These are phyloP conservation scores for Eucera pruinosa DNA, from an alignment of 2,888 invertebrate species.

Conservation along the genomic window DNA sequence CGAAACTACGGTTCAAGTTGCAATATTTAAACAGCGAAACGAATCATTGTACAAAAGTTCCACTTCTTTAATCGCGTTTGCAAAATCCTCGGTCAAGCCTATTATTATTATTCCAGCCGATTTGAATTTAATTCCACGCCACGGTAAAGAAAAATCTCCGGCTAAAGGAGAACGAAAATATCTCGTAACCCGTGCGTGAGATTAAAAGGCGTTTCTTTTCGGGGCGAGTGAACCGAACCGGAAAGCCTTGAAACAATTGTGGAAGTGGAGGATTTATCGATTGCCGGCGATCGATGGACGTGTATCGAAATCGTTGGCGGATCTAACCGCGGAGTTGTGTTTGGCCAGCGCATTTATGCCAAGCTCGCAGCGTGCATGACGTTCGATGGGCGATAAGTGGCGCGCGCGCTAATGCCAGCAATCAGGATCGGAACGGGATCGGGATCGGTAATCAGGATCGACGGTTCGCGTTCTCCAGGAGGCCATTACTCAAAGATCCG, in stretches of 20 bases:
- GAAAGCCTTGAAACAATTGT: constrained; percentile 38
- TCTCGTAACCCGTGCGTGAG: constrained; percentile 15
- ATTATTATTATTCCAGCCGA: no score
- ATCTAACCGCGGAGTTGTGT: constrained; percentile 34
- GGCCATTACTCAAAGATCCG: constrained; percentile 63
- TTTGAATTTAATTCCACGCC: no score
- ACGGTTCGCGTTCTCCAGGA: constrained; percentile 32
- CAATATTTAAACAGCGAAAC: no score
- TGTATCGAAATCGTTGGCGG: constrained; percentile 46
- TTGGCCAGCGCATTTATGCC: constrained; percentile 58
- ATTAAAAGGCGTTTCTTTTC: constrained; percentile 13
- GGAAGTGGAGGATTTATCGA: constrained; percentile 13
- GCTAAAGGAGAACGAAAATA: neutral
- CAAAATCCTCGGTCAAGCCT: no score
- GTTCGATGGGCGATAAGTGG: constrained; percentile 60
- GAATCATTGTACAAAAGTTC: no score
- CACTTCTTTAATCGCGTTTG: no score
- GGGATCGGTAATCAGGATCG: constrained; percentile 60
- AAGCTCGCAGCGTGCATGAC: constrained; percentile 50
- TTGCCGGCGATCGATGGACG: constrained; percentile 34
- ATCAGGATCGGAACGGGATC: constrained; percentile 57
- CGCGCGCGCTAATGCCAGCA: constrained; percentile 60
- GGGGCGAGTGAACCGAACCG: constrained; percentile 8
- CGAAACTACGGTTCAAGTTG: no score
- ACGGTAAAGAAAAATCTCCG: no score